Evolutionary conservation across 2,113 vertebrate genomes (phyloP).

Genomic region (Perccottus glenii): DNA sequence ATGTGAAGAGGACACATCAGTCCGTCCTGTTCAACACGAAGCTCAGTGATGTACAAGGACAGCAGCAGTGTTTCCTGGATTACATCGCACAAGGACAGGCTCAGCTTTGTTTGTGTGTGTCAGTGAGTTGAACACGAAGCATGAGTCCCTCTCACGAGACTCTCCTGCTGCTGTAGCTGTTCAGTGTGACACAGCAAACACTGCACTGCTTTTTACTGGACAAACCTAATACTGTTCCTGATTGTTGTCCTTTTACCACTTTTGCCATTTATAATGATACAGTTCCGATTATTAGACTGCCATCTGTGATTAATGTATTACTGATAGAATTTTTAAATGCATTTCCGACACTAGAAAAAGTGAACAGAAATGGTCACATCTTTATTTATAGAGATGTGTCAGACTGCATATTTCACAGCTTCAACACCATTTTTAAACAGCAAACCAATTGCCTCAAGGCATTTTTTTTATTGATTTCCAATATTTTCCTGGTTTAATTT

Average conservation of each 20-base stretch:
- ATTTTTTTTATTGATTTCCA: conserved; percentile 25
- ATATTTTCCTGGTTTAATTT: conserved; percentile 38
- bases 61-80: conserved; percentile 34
- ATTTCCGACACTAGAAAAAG: background rate
- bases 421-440: background rate
- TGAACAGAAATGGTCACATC: background rate
- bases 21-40: conserved; percentile 17
- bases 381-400: conserved; percentile 1
- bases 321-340: background rate
- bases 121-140: conserved; percentile 33
- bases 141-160: conserved; percentile 34
- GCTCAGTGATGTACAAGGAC: conserved; percentile 44
- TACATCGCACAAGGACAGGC: conserved; percentile 50
- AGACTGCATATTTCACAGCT: conserved; percentile 17
- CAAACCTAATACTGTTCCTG: background rate
- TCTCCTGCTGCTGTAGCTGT: conserved; percentile 33
- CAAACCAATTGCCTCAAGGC: conserved; percentile 3
- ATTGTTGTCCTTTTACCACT: background rate
- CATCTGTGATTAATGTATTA: too few species aligned
- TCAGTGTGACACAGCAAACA: conserved; percentile 20
- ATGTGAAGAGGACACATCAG: conserved; percentile 9
- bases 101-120: conserved; percentile 41
- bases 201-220: background rate
- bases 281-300: too few species aligned
- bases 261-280: background rate